Evolutionary conservation across 2,888 invertebrate genomes (phyloP).

Genomic region (Norana najaformis): DNA sequence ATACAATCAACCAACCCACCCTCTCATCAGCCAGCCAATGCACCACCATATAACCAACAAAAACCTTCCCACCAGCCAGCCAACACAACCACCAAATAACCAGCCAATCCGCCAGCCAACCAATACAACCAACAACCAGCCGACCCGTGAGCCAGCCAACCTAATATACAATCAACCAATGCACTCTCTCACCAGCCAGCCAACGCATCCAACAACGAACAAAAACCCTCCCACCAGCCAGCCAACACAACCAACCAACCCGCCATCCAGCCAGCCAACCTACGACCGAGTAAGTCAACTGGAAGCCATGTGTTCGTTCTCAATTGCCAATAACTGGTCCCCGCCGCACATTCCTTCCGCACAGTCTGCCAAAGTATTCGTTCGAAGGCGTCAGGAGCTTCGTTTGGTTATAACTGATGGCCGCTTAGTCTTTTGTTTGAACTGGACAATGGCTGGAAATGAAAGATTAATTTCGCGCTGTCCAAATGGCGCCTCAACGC

Average conservation of each 20-base stretch:
- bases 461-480: neutral
- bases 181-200: no score
- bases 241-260: neutral
- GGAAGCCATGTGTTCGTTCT: neutral
- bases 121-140: no score
- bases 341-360: neutral
- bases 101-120: neutral
- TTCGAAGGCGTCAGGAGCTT: neutral
- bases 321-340: no score
- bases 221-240: no score
- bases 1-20: neutral
- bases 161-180: neutral
- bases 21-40: neutral
- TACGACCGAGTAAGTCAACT: neutral
- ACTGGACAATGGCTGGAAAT: neutral
- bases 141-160: no score
- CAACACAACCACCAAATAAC: neutral
- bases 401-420: neutral
- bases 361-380: neutral
- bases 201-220: neutral
- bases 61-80: no score
- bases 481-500: neutral
- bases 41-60: neutral
- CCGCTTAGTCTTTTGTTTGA: neutral
- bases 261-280: no score